Evolutionary conservation across 2,113 vertebrate species (phyloP).

Genomic region (Cervus canadensis): DNA sequence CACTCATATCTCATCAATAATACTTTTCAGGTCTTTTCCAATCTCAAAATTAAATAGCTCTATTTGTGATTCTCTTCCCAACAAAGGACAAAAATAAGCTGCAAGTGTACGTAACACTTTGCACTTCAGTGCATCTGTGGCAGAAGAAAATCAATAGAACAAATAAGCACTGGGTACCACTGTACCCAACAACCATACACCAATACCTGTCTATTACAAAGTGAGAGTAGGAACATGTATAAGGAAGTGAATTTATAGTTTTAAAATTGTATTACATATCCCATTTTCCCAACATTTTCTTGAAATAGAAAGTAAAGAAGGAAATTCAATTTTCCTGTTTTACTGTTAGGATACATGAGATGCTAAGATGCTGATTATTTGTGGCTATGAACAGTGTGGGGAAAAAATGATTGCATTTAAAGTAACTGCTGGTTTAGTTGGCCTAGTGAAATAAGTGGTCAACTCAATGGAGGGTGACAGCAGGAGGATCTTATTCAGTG

Average conservation of each 20-base stretch:
- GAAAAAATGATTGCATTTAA: background rate
- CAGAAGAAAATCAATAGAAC: conserved; percentile 29
- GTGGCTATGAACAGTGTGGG: background rate
- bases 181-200: background rate
- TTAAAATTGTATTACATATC: conserved; percentile 21
- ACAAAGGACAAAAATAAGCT: conserved; percentile 6
- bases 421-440: background rate
- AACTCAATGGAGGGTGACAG: background rate
- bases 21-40: conserved; percentile 38
- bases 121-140: background rate
- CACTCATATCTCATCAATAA: background rate
- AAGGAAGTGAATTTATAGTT: background rate
- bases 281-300: conserved; percentile 3
- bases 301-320: conserved; percentile 7
- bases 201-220: conserved; percentile 7
- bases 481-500: background rate
- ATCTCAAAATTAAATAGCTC: conserved; percentile 22
- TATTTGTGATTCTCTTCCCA: background rate
- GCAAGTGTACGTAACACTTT: background rate
- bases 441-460: background rate
- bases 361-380: background rate
- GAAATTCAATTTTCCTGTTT: conserved; percentile 16
- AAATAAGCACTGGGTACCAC: background rate
- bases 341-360: background rate
- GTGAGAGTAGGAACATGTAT: background rate